A percentile compares a stretch with the other conserved stretches of the same genome.
phyloP scores from a whole-genome alignment of 2,113 vertebrate species.

The Fregetta grallaria region DNA sequence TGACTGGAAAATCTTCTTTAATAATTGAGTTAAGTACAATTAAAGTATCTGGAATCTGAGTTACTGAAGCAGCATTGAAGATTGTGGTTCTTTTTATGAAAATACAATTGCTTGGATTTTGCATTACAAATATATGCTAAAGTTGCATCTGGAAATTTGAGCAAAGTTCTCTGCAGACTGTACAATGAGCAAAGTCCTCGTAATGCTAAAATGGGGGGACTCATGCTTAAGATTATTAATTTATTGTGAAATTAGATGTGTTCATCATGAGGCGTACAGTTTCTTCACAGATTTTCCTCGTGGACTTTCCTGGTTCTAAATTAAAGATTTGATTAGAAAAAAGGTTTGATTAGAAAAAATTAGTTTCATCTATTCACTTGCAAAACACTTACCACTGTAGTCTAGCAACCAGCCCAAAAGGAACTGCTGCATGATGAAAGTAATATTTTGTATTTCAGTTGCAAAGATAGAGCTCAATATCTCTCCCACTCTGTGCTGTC shows the following conservation, averaged over 20 bases:
- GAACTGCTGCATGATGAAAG: not conserved
- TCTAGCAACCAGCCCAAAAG: not conserved
- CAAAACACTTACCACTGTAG: not conserved
- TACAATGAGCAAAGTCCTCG: not conserved
- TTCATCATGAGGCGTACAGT: not conserved
- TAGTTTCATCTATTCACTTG: not conserved
- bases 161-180: not conserved
- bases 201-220: not conserved
- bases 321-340: not conserved
- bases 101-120: conserved; percentile 9
- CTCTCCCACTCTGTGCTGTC: not conserved
- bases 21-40: not conserved
- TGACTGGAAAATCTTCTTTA: conserved; percentile 39
- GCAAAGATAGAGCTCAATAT: not conserved
- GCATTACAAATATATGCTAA: not conserved
- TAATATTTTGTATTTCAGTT: not conserved
- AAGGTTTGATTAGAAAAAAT: not conserved
- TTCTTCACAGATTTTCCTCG: not conserved
- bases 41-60: conserved; percentile 31
- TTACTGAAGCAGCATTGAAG: not conserved
- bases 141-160: not conserved
- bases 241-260: not conserved
- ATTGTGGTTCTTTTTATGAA: not conserved
- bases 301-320: not conserved
- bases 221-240: not conserved